Evolutionary conservation across 2,797 vertebrate species (phyloP), one percentile per base, ranked within the genome.

Genomic region (Mareca strepera): DNA sequence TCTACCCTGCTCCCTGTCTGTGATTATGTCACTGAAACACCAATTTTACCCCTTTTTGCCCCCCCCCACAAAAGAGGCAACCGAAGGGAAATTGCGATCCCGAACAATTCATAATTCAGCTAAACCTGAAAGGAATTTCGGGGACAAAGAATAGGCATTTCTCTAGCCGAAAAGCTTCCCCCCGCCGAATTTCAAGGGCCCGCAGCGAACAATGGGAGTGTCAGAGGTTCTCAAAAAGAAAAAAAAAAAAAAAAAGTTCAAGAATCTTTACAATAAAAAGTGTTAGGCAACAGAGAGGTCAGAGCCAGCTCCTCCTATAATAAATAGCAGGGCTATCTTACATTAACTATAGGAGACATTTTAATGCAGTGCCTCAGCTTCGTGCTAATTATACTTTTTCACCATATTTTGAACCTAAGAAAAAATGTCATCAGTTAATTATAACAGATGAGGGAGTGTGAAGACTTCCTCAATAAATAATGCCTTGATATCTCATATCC

Each of bases 101-200:
- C 2, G 11, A 96, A 93, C 92, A 82, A 94, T 93, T 95, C 93
- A 94, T 97, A 96, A 94, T 94, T 97, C 95, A 95, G 90, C 69
- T 96, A 96, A 96, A 97, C 93, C 90, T 96, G 96, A 96, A 96
- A 94, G 93, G 95, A 97, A 96, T 97, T 96, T 94, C 92, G 88
- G 72, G 83, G 92, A 97, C 96, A 96, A 97, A 97, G 95, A 95
- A 94, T 35, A 95, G 81, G 93, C 96, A 96, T 96, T 94, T 93
- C 93, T 93, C 7, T 6, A 91, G 90, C 75, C 7, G 14, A 92
- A 92, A 83, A 94, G 92, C 94, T 95, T 96, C 84, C 83, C 94
- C 83, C 13, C 3, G 75, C 78, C 88, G 72, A 96, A 96, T 96
- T 96, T 97, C 95, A 97, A 96, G 96, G 94, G 93, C 90, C 88